Base-by-base conservation (phyloP, 1,140 invertebrate species). In the Trissolcus basalis region DNA sequence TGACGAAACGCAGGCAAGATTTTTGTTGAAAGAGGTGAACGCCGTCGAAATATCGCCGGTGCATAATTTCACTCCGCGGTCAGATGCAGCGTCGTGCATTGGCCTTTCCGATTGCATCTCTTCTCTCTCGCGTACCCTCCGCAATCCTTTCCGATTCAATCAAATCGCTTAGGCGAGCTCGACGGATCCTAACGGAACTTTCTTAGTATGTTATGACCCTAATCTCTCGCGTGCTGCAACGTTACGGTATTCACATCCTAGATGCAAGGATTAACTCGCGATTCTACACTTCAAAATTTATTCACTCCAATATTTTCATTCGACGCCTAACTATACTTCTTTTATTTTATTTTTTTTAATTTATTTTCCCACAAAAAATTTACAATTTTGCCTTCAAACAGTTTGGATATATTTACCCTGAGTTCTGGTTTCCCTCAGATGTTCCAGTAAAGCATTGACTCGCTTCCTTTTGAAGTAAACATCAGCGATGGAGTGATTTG, bases 401-500 rank as follows among this genome's bases (percentile, higher is more conserved):
- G 79, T 3, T 3, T 27, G 6, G 6, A 27, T 3, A 27, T 27
- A 6, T 27, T 27, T 67, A 89, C 87, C 87, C 51, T 87, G 84
- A 1, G 82, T 86, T 65, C 85, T 87, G 11, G 84, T 83, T 70
- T 86, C 84, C 19, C 83, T 74, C 1, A 81, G 86, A 16, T 80
- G 82, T 1, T 86, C 86, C 8, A 89, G 56, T 0, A 89, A 61
- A 11, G 84, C 81, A 44, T 88, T 82, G 44, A 88, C 83, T 49
- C 87, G 81, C 11, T 81, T 89, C 7, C 85, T 80, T 15, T 84
- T 84, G 50, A 89, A 89, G 63, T 89, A 89, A 11, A 80, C 68
- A 16, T 84, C 85, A 0, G 81, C 87, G 1, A 87, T 84, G 50
- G 69, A 32, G 64, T 68, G n/a, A 9, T 81, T 14, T 12, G 1